These are phyloP conservation scores for Hozukius guyotensis DNA, from an alignment of 2,797 vertebrate species.

Conservation along the genomic window DNA sequence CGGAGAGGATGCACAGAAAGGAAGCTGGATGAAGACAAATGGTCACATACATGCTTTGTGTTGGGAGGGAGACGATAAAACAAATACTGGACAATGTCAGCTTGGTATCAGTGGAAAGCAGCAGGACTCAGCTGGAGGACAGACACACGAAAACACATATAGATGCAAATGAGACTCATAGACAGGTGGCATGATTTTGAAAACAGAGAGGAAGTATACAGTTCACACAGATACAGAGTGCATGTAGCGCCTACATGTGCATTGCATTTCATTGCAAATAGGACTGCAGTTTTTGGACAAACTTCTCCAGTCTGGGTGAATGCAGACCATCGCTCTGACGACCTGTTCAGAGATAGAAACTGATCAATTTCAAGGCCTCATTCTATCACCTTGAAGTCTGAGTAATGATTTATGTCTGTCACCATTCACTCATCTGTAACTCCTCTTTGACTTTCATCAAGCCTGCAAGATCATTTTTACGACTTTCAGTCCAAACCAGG, in stretches of 20 bases:
- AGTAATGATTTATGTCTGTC: neutral
- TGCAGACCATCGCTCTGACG: neutral
- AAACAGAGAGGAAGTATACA: neutral
- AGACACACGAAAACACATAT: neutral
- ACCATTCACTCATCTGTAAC: neutral
- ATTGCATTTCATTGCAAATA: neutral
- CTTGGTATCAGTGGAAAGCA: constrained; percentile 28
- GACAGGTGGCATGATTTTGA: neutral
- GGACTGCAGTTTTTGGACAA: neutral
- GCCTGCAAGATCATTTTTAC: neutral
- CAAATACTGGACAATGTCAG: neutral
- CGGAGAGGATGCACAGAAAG: neutral
- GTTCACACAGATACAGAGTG: neutral
- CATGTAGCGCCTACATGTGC: neutral
- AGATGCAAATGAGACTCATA: constrained; percentile 31
- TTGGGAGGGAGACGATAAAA: neutral
- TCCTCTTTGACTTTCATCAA: neutral
- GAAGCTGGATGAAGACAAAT: constrained; percentile 22
- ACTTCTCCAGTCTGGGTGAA: neutral
- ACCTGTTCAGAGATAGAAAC: neutral
- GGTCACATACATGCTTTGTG: neutral
- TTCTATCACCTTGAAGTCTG: constrained; percentile 27
- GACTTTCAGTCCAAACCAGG: neutral
- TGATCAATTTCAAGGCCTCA: neutral
- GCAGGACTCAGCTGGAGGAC: constrained; percentile 9